Conservation (phyloP, 1,140 invertebrate species). For the Brachionus rotundiformis region DNA sequence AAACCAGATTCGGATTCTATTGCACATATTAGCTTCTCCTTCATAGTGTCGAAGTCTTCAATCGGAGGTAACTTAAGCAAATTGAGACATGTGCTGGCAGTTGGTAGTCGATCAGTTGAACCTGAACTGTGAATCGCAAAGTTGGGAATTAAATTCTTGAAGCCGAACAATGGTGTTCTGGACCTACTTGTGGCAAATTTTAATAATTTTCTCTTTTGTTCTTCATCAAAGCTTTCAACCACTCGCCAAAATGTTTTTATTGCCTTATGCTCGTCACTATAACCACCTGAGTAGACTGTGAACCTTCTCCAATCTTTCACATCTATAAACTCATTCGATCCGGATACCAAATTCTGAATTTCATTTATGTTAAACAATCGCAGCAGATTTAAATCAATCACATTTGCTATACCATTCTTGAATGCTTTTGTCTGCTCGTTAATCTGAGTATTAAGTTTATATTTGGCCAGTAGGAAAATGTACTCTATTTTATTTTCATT, state of each 20-base stretch:
- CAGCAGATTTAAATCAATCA: constrained; percentile 85
- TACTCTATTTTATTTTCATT: constrained; percentile 91
- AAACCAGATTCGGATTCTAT: constrained; percentile 92
- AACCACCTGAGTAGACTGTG: constrained; percentile 74
- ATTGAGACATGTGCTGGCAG: constrained; percentile 96
- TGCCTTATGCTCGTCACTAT: constrained; percentile 68
- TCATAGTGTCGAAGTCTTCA: constrained; percentile 74
- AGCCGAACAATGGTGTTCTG: constrained; percentile 89
- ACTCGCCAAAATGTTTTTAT: constrained; percentile 84
- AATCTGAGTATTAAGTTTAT: constrained; percentile 85
- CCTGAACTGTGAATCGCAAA: constrained; percentile 91
- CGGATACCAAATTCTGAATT: constrained; percentile 88
- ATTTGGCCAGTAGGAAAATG: constrained; percentile 91
- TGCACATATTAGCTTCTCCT: constrained; percentile 84
- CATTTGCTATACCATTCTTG: constrained; percentile 76
- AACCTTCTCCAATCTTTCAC: constrained; percentile 81
- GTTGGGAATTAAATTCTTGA: constrained; percentile 72
- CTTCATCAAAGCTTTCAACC: constrained; percentile 78
- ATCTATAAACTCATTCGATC: constrained; percentile 86
- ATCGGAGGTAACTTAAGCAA: constrained; percentile 91
- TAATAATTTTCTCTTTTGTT: constrained; percentile 79
- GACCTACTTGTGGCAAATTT: constrained; percentile 98
- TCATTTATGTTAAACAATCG: constrained; percentile 92
- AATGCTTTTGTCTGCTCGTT: constrained; percentile 54
- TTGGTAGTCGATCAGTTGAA: constrained; percentile 81